Percentiles rank a stretch among this genome's conserved stretches.
These are phyloP conservation scores for Polylopha cassiicola DNA, from an alignment of 2,888 invertebrate species.

Conservation along the genomic window DNA sequence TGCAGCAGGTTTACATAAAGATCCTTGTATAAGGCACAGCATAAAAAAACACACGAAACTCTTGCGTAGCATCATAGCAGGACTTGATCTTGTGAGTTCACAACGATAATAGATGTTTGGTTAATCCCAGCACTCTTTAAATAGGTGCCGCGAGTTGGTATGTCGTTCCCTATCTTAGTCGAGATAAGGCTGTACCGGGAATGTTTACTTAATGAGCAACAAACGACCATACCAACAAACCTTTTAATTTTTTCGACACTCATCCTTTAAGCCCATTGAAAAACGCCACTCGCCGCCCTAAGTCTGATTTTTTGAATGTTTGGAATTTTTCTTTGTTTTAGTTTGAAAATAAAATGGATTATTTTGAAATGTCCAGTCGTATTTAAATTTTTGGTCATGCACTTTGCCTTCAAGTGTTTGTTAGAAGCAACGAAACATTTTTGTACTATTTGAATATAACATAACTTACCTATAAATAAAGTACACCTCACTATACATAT, in stretches of 20 bases:
- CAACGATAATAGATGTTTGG: conserved; percentile 54
- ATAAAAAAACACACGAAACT: conserved; percentile 35
- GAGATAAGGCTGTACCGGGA: conserved; percentile 63
- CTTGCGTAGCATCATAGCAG: conserved; percentile 47
- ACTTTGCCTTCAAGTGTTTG: no score
- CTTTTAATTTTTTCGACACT: conserved; percentile 42
- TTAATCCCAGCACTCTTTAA: conserved; percentile 51
- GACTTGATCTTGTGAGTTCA: conserved; percentile 32
- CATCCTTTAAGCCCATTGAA: neutral
- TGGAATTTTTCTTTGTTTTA: no score
- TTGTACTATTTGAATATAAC: no score
- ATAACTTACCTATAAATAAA: no score
- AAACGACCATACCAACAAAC: conserved; percentile 44
- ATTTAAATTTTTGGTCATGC: no score
- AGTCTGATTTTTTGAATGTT: no score
- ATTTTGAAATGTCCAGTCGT: no score
- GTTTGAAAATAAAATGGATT: no score
- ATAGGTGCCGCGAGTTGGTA: conserved; percentile 45
- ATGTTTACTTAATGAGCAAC: conserved; percentile 70
- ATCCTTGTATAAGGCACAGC: conserved; percentile 41
- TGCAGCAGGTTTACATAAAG: conserved; percentile 50
- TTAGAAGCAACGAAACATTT: no score
- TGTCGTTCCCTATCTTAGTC: conserved; percentile 49
- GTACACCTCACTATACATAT: no score
- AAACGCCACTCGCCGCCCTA: no score